Percentiles rank a stretch among this genome's conserved stretches.
Evolutionary conservation across 2,113 vertebrate species (phyloP).

Genomic region (Lates calcarifer): DNA sequence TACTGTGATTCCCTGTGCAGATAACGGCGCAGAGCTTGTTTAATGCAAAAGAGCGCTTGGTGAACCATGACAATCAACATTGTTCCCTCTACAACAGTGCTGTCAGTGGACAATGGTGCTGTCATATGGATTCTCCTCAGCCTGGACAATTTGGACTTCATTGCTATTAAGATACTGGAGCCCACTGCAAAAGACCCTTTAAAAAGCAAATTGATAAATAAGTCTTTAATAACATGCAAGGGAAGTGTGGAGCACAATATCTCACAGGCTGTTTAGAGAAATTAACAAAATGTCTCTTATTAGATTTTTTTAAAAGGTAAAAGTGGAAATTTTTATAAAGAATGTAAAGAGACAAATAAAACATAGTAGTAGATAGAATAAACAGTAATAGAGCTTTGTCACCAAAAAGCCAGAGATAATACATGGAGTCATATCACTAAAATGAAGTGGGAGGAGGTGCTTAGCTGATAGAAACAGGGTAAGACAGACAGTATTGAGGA

Average conservation of each 20-base stretch:
- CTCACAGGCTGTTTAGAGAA: neutral
- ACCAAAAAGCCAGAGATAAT: slow-evolving; percentile 21
- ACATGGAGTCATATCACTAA: neutral
- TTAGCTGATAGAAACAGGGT: slow-evolving; percentile 3
- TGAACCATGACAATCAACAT: slow-evolving; percentile 76
- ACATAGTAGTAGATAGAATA: slow-evolving; percentile 2
- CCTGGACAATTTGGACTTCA: slow-evolving; percentile 42
- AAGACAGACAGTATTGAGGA: slow-evolving; percentile 9
- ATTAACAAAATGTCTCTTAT: neutral
- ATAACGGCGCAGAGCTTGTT: slow-evolving; percentile 53
- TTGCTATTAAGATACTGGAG: slow-evolving; percentile 42
- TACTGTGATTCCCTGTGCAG: slow-evolving; percentile 60
- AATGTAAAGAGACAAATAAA: slow-evolving; percentile 10
- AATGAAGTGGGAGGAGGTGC: slow-evolving; percentile 25
- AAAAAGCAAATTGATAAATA: slow-evolving; percentile 17
- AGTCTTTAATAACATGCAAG: neutral
- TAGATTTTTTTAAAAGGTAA: neutral
- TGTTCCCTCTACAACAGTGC: slow-evolving; percentile 69
- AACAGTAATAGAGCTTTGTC: slow-evolving; percentile 20
- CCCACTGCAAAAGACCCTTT: neutral
- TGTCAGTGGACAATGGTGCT: slow-evolving; percentile 66
- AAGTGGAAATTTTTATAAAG: neutral
- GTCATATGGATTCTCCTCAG: slow-evolving; percentile 71
- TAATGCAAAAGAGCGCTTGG: slow-evolving; percentile 30
- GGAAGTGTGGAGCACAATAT: neutral